Conservation (phyloP, 2,797 vertebrate genomes). For the Dicrostonyx torquatus region DNA sequence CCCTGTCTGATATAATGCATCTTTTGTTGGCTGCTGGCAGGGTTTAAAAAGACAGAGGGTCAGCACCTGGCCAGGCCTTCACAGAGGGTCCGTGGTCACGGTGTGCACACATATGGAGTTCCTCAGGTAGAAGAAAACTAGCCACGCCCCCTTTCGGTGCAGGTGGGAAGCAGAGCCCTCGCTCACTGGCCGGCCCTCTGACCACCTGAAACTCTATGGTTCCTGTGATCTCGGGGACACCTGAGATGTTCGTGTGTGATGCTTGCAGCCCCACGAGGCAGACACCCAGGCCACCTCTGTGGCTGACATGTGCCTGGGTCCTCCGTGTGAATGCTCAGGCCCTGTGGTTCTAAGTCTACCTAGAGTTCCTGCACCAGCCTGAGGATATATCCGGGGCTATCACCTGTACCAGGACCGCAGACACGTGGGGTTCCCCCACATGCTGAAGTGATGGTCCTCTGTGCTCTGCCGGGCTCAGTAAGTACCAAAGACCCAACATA, state of each 20-base stretch:
- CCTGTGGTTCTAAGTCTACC: conserved; percentile 37
- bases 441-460: neutral
- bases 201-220: neutral
- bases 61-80: neutral
- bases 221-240: neutral
- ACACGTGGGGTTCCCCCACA: neutral
- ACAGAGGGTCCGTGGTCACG: neutral
- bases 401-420: neutral
- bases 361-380: conserved; percentile 31
- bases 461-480: neutral
- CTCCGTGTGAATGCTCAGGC: neutral
- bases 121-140: neutral
- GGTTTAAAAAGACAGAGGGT: neutral
- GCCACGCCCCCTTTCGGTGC: rapidly evolving
- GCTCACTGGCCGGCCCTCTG: neutral
- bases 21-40: neutral
- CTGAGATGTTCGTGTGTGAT: neutral
- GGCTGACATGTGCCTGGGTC: neutral
- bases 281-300: neutral
- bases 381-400: neutral
- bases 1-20: neutral
- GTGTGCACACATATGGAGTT: neutral
- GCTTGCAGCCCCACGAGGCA: neutral
- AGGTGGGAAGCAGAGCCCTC: neutral
- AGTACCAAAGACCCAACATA: neutral